Base-by-base conservation (phyloP, 2,113 vertebrate genomes). In the Vidua chalybeata region DNA sequence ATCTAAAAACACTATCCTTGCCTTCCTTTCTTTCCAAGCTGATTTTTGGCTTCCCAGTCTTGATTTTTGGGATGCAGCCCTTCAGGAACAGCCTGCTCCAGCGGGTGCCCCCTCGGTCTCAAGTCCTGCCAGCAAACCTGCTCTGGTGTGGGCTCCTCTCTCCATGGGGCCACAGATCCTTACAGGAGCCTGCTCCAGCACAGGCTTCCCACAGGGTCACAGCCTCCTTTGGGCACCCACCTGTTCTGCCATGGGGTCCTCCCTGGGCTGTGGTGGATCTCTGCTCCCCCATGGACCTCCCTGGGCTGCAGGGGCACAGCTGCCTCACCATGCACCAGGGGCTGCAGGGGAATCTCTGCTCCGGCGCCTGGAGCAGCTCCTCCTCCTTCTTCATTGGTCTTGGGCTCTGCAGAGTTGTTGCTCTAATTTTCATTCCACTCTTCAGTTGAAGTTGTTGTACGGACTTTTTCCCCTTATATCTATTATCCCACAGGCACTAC, bases 311-410 rank as follows among this genome's bases (percentile, higher is more conserved):
- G 55, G 54, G 41, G 15, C 45, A 31, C 43, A 39, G 45, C 56
- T 24, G 54, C 56, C 56, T 31, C n/a, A 24, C 27, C 56, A 19
- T 39, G 56, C 41, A 6, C 48, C n/a, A 28, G 16, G 23, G 31
- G 58, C 66, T 56, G 66, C 58, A 6, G 30, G 51, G 75, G 19
- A 23, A 39, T 31, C 27, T 46, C 73, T 23, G 41, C n/a, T n/a
- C 48, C 2, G 1, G 18, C 3, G 5, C 6, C 16, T 48, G 41
- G 4, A 55, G n/a, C n/a, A 21, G 2, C 48, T 64, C 11, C 35
- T 72, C 18, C n/a, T 35, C 14, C 31, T 49, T 2, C 17, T 61
- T 4, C n/a, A 6, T 6, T 51, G 43, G 15, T 7, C 19, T 28
- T 9, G 35, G 43, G 7, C 2, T 33, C 35, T 71, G 12, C 26